Base-by-base conservation (phyloP, 2,888 invertebrate species). In the Sepioteuthis lessoniana region DNA sequence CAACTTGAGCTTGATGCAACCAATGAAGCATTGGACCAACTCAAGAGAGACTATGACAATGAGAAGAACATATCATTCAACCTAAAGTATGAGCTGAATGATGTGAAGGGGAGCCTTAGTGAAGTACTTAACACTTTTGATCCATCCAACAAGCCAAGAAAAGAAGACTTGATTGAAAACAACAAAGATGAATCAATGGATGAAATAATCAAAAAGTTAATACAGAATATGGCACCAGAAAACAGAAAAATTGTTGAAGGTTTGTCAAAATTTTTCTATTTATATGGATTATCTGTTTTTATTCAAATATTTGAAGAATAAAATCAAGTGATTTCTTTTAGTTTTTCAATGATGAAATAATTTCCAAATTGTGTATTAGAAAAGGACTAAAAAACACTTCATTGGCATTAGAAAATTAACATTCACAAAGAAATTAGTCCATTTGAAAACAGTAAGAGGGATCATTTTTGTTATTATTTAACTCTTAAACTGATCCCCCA, bases 1-100 rank as follows among this genome's bases (percentile, higher is more conserved):
- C 94, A 94, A 50, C 55, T 91, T 28, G 95, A 95, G 91, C 42
- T 95, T 37, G 94, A 94, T 60, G 92, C 94, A 19, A 46, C 95
- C 90, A 95, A 94, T 91, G 94, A 94, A 46, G 94, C 93, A 7
- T n/a, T 94, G 35, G 37, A 47, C 46, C 94, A 93, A n/a, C 90
- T 94, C 37, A 94, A 94, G 47, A 47, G 37, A 19, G 91, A 94
- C 28, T 94, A 60, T 55, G 93, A 94, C 50, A 90, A 37, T 25
- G 47, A 94, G 31, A 93, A 93, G 90, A 94, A 95, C 16, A 94
- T 94, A 38, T n/a, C 95, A 28, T 93, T 94, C 50, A 94, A 93
- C 10, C 76, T 94, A 35, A 94, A 94, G 16, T 91, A 91, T 13
- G 42, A 91, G 19, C 91, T 91, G 28, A 28, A 91, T 0, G 91